These are phyloP conservation scores for Thunnus maccoyii DNA, from an alignment of 2,113 vertebrate genomes.

Conservation along the genomic window DNA sequence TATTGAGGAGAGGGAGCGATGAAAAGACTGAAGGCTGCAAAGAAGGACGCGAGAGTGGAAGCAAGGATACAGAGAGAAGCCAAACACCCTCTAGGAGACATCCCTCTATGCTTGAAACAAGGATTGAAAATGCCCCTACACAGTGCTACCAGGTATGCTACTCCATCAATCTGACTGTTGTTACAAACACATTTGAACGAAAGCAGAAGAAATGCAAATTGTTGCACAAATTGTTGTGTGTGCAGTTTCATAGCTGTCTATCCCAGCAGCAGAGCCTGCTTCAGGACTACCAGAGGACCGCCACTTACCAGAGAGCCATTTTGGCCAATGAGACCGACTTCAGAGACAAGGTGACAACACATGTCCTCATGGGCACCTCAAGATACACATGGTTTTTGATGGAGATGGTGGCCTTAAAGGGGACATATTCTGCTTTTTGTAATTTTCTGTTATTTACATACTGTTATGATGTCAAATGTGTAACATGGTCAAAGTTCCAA, in stretches of 20 bases:
- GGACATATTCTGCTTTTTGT: too few relatives aligned
- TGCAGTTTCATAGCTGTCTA: conserved; percentile 86
- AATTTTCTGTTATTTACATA: too few relatives aligned
- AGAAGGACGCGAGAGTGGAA: conserved; percentile 62
- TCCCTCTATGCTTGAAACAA: conserved; percentile 63
- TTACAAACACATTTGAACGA: too few relatives aligned
- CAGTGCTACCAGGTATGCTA: conserved; percentile 83
- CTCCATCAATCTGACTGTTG: not conserved
- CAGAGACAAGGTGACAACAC: conserved; percentile 83
- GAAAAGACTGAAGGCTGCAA: not conserved
- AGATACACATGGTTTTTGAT: not conserved
- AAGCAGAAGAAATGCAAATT: not conserved
- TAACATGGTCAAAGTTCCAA: too few relatives aligned
- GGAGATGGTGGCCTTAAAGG: too few relatives aligned
- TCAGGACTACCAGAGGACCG: conserved; percentile 86
- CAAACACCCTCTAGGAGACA: conserved; percentile 33
- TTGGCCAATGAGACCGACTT: conserved; percentile 88
- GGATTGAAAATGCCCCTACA: conserved; percentile 62
- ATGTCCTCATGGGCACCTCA: not conserved
- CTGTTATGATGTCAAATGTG: too few relatives aligned
- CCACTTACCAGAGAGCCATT: conserved; percentile 86
- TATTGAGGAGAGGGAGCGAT: not conserved
- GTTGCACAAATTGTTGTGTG: not conserved
- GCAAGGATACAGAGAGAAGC: conserved; percentile 9
- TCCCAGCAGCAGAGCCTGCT: conserved; percentile 88